Base-by-base conservation (phyloP, 2,113 vertebrate species). In the Boulengeromyrus knoepffleri region DNA sequence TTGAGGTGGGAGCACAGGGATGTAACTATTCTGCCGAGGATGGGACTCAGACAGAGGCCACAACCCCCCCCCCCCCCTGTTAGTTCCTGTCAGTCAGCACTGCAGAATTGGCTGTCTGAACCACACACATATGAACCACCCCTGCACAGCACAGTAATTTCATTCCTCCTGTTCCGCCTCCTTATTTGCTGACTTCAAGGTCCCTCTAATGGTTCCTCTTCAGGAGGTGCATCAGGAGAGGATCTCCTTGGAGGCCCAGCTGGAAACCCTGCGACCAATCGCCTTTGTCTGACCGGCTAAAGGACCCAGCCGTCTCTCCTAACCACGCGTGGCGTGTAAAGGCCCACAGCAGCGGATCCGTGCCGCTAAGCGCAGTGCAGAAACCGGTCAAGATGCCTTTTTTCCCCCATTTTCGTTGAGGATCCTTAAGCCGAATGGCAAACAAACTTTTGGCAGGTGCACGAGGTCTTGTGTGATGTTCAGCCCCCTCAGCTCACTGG, bases 181-280 rank as follows among this genome's bases (percentile, higher is more conserved):
- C 36, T 19, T 17, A 42, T 42, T 42, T 13, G n/a, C n/a, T 80
- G 31, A 80, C 10, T 42, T 80, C 74, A 85, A 21, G 39, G 17
- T 31, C 58, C 36, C 50, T 12, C 47, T 42, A 49, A n/a, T 91
- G 91, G 93, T 19, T 58, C 2, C 91, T 88, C 91, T 87, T 92
- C 94, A 99, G 98, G 97, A 97, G 91, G 97, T 98, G 92, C 98
- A 98, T 94, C 96, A 97, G 93, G 97, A 99, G 88, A 95, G 98
- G 89, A 97, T 98, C 93, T 96, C 97, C 88, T 91, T 99, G 96
- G 99, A 99, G 95, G 97, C 96, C 0, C 98, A 98, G 94, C 93
- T 99, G 95, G 98, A 99, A 85, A 95, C 97, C 85, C 96, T 98
- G 46, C 97, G 98, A 58, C 98, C 99, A 8, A 93, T 98, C 92